Percentiles rank a stretch among this genome's conserved stretches.
phyloP scores from a whole-genome alignment of 2,113 vertebrate species.

The Microcebus ravelobensis region DNA sequence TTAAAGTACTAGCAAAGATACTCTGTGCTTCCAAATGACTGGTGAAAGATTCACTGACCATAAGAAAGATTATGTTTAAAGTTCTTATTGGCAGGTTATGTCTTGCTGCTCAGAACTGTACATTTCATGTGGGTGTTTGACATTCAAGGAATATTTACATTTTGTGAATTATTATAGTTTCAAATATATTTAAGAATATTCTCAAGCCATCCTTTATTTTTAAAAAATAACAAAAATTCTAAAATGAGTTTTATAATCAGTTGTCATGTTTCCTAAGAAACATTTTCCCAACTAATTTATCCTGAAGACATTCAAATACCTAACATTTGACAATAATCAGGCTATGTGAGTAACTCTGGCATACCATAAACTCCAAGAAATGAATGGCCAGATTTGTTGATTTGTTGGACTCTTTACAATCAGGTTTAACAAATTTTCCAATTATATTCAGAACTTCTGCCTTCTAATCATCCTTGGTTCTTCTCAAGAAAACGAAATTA shows the following conservation, averaged over 20 bases:
- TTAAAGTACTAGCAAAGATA: neutral
- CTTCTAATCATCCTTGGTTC: neutral
- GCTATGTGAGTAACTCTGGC: neutral
- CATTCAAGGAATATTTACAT: neutral
- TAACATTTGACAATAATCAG: neutral
- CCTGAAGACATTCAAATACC: neutral
- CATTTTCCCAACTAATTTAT: neutral
- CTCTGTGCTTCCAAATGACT: neutral
- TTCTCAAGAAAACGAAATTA: neutral
- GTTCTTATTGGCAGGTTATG: slow-evolving; percentile 8
- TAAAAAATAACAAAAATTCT: neutral
- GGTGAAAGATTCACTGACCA: neutral
- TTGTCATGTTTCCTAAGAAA: neutral
- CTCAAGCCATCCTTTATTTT: neutral
- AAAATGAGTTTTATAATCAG: neutral
- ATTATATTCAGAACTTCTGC: neutral
- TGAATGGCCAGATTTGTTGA: neutral
- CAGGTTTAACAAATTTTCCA: neutral
- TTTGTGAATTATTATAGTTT: neutral
- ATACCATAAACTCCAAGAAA: neutral
- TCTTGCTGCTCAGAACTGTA: neutral
- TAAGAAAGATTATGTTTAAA: neutral
- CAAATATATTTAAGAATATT: slow-evolving; percentile 21
- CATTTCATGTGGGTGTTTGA: neutral
- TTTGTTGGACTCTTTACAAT: neutral